These are phyloP conservation scores for Cantharis nigra DNA, from an alignment of 2,888 invertebrate species.

Conservation along the genomic window DNA sequence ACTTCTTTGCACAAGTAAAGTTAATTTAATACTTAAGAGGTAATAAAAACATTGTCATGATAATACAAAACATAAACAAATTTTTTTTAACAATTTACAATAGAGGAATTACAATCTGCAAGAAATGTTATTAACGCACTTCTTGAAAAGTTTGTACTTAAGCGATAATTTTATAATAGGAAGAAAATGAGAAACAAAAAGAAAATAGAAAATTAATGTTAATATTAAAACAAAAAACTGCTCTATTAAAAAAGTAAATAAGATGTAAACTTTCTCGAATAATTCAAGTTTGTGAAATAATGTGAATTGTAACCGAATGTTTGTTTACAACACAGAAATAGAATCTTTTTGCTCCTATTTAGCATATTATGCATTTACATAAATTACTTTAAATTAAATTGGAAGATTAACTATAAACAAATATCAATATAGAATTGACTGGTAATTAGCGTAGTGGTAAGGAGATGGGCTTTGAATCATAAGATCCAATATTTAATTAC, in stretches of 20 bases:
- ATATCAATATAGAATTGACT: too few species aligned
- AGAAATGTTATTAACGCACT: not conserved
- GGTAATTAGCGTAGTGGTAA: too few species aligned
- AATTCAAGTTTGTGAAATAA: not conserved
- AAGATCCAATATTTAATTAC: too few species aligned
- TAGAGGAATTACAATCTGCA: not conserved
- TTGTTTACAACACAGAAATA: not conserved
- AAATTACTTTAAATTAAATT: too few species aligned
- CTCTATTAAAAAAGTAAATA: conserved; percentile 4
- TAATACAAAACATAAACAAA: not conserved
- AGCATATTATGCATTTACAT: not conserved
- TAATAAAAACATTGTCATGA: not conserved
- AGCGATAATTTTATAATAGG: not conserved
- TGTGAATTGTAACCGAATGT: not conserved
- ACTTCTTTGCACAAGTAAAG: not conserved
- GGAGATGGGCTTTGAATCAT: too few species aligned
- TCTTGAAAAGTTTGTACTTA: not conserved
- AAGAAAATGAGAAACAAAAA: not conserved
- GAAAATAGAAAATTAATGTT: conserved; percentile 2
- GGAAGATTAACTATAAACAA: too few species aligned
- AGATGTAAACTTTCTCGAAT: not conserved
- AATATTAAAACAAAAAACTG: conserved; percentile 2
- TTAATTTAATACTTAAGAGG: not conserved
- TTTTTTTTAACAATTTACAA: not conserved
- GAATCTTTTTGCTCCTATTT: not conserved